Conservation (phyloP, 1,140 invertebrate species). For the Drosophila ficusphila region DNA sequence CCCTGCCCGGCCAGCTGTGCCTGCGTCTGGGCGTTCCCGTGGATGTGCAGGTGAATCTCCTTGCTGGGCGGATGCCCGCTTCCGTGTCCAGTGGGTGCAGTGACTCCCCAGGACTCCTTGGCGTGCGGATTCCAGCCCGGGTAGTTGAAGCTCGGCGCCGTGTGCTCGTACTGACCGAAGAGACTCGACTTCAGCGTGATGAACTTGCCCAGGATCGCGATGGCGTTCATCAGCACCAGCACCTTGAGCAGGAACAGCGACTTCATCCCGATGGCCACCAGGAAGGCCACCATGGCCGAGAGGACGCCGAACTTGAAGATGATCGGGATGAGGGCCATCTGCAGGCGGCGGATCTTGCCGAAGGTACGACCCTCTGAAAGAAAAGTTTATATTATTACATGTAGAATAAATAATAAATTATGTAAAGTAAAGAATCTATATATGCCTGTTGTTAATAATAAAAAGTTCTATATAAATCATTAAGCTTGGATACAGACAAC, state of each 20-base stretch:
- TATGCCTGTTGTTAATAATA: too few relatives aligned
- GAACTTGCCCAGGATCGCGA: slow-evolving; percentile 78
- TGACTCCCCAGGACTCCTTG: slow-evolving; percentile 58
- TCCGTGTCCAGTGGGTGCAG: slow-evolving; percentile 23
- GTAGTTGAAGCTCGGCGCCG: slow-evolving; percentile 69
- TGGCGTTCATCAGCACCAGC: slow-evolving; percentile 74
- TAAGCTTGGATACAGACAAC: too few relatives aligned
- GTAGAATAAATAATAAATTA: not conserved
- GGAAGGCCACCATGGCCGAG: slow-evolving; percentile 84
- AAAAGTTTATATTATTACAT: not conserved
- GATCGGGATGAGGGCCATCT: slow-evolving; percentile 85
- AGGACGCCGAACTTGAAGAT: slow-evolving; percentile 85
- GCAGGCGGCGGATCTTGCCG: slow-evolving; percentile 82
- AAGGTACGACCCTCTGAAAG: slow-evolving; percentile 80
- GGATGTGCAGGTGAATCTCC: slow-evolving; percentile 82
- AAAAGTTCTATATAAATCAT: not conserved
- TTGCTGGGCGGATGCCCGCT: slow-evolving; percentile 61
- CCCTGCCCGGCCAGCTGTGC: slow-evolving; percentile 53
- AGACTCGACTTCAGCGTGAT: slow-evolving; percentile 68
- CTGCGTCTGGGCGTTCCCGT: slow-evolving; percentile 66
- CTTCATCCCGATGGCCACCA: slow-evolving; percentile 84
- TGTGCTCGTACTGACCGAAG: slow-evolving; percentile 57
- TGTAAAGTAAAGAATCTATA: too few relatives aligned
- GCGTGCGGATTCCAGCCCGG: slow-evolving; percentile 69
- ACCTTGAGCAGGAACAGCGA: slow-evolving; percentile 84